Base-by-base conservation (phyloP, 2,888 invertebrate species). In the Thera britannica region DNA sequence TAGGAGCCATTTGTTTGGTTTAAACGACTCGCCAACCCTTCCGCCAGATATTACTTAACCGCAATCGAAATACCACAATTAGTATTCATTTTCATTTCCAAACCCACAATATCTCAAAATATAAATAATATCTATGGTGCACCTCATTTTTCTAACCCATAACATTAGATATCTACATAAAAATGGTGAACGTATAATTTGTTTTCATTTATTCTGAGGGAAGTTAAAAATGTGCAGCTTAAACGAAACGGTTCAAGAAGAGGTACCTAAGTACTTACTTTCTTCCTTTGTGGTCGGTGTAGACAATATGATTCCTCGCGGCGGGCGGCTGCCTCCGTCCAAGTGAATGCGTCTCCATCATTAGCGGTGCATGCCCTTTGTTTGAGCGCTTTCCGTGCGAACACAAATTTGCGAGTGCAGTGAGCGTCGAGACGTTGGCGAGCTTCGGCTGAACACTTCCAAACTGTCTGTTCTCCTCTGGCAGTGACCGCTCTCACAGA, bases 1-100 rank as follows among this genome's bases (percentile, higher is more conserved):
- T 93, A 90, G 90, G 85, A 78, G 85, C 84, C 90, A 92, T 93
- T 93, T 92, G 89, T 93, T 90, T 89, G 88, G 88, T 90, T 93
- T 91, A 91, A 89, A 84, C 84, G 89, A 85, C 83, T 82, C 77
- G 81, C 84, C 84, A 83, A 83, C 82, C 75, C 83, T 80, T 83
- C 77, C 78, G 77, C 74, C 76, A 81, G 83, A 85, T 85, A 80
- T 85, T 82, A 85, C 85, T 85, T 84, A 77, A 79, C 81, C 78
- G 81, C 83, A 83, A 84, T 87, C 83, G 83, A 82, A 82, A 81
- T 70, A 75, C 51, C 62, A 68, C 70, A 66, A 67, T 73, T 65
- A 66, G 63, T 62, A 72, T 67, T 44, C 49, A 63, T 70, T 9
- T 34, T 34, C 2, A 34, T 3, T 3, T 3, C 3, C 52, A 23